Evolutionary conservation across 2,888 invertebrate genomes (phyloP), one percentile per base, ranked within the genome.

Genomic region (Pyrocoelia pectoralis): DNA sequence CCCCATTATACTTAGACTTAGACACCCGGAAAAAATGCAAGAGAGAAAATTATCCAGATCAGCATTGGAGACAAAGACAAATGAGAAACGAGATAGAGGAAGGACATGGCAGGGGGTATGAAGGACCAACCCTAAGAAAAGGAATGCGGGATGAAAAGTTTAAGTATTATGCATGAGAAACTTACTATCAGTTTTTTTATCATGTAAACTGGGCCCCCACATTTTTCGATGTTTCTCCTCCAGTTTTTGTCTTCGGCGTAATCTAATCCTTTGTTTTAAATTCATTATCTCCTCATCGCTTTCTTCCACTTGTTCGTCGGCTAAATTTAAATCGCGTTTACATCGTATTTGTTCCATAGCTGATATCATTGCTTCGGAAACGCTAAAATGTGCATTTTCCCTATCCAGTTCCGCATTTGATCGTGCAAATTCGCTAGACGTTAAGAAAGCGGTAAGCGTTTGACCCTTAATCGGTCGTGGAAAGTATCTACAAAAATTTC

Each of bases 361-460:
- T 6, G 92, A 87, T 67, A 94, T 94, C 75, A 94, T 87, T 0
- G 92, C 92, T 80, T 94, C 94, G 1, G 91, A 92, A 66, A 94
- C 89, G 74, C 88, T 89, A 78, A 94, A 94, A 81, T 94, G 94
- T 0, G 93, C 93, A 81, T 94, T 94, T 81, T 94, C 94, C 75
- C 93, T 82, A 74, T 93, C 93, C 61, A 93, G 81, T 74, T 92
- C 92, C 0, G 92, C 93, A 74, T 90, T 90, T 14, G 87, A 83
- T 65, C 88, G 85, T 24, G 88, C 84, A 74, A 90, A 89, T 69
- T 90, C 88, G 50, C 89, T 87, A 14, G 90, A 89, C 1, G 90
- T 88, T 24, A 93, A 80, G 76, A 91, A 93, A 49, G 88, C 87
- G 4, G 88, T 86, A 41, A 93, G 80, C 70, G 89, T 90, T 80